Percentiles rank a stretch among this genome's conserved stretches.
Evolutionary conservation across 2,797 vertebrate genomes (phyloP).

Genomic region (Mastacembelus armatus): DNA sequence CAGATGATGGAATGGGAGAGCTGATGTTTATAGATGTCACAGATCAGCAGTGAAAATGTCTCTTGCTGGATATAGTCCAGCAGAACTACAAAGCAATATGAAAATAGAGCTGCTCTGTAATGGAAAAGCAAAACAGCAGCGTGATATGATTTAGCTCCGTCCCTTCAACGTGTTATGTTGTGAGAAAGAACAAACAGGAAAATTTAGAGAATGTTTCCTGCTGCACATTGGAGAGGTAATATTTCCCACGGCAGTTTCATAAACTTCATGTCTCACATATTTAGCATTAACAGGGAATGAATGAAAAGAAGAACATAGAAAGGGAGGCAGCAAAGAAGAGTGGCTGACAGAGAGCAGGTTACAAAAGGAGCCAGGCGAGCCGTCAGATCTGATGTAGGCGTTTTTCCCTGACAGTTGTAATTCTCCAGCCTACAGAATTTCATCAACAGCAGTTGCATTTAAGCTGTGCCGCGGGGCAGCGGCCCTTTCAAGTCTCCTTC

Average conservation of each 20-base stretch:
- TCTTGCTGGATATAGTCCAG: slow-evolving; percentile 66
- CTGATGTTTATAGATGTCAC: slow-evolving; percentile 77
- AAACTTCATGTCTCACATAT: slow-evolving; percentile 60
- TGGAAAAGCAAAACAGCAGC: slow-evolving; percentile 74
- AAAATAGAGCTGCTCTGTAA: slow-evolving; percentile 65
- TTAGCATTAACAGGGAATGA: slow-evolving; percentile 44
- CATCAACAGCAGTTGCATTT: slow-evolving; percentile 99
- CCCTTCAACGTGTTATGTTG: slow-evolving; percentile 42
- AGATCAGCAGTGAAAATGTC: slow-evolving; percentile 73
- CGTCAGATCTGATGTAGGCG: slow-evolving; percentile 97
- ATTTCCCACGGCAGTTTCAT: slow-evolving; percentile 62
- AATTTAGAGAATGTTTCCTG: slow-evolving; percentile 42
- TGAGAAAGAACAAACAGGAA: slow-evolving; percentile 57
- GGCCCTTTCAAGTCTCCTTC: slow-evolving; percentile 96
- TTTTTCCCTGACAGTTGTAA: slow-evolving; percentile 99
- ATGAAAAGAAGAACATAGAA: slow-evolving; percentile 9
- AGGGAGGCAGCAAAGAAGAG: slow-evolving; percentile 3
- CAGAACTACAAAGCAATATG: slow-evolving; percentile 69
- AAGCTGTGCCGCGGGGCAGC: slow-evolving; percentile 95
- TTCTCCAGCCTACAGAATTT: slow-evolving; percentile 99
- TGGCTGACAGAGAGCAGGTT: slow-evolving; percentile 64
- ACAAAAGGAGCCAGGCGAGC: slow-evolving; percentile 68
- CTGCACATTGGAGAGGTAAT: slow-evolving; percentile 25
- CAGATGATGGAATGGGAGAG: slow-evolving; percentile 64
- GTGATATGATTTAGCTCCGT: slow-evolving; percentile 63